Percentiles rank a stretch among this genome's conserved stretches.
Evolutionary conservation across 2,888 invertebrate genomes (phyloP).

Genomic region (Quadriops clusia): DNA sequence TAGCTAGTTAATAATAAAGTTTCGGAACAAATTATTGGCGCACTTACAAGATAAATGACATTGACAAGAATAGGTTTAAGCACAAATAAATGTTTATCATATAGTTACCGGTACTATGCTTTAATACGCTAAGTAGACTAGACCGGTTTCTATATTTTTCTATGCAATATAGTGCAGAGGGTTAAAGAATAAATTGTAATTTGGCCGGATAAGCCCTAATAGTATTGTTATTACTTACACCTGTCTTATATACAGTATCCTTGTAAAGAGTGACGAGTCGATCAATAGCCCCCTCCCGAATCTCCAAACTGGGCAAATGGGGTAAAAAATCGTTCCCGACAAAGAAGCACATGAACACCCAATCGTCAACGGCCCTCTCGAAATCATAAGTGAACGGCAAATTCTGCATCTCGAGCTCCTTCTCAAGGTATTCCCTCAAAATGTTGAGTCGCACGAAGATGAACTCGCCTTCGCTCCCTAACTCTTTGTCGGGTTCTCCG

Average conservation of each 20-base stretch:
- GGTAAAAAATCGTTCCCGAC: slow-evolving; percentile 98
- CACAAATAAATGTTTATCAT: no score
- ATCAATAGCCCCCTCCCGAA: slow-evolving; percentile 94
- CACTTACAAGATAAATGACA: no score
- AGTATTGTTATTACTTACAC: slow-evolving; percentile 46
- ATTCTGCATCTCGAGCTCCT: slow-evolving; percentile 81
- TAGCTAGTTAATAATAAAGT: no score
- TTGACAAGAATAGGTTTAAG: no score
- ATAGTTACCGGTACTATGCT: no score
- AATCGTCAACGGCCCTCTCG: slow-evolving; percentile 92
- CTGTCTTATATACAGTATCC: slow-evolving; percentile 86
- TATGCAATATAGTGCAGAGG: no score
- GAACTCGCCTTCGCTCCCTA: slow-evolving; percentile 69
- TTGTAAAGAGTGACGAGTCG: slow-evolving; percentile 87
- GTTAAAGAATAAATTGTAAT: no score
- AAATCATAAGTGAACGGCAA: slow-evolving; percentile 91
- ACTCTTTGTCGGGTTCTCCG: slow-evolving; percentile 45
- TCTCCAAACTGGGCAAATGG: slow-evolving; percentile 94
- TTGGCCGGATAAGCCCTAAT: no score
- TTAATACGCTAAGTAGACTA: no score
- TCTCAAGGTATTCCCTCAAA: slow-evolving; percentile 84
- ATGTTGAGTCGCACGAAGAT: slow-evolving; percentile 91
- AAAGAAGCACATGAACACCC: slow-evolving; percentile 99
- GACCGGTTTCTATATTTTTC: no score
- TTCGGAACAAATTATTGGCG: no score